Base-by-base conservation (phyloP, 2,888 invertebrate genomes). In the Kryphioiulus occultus region DNA sequence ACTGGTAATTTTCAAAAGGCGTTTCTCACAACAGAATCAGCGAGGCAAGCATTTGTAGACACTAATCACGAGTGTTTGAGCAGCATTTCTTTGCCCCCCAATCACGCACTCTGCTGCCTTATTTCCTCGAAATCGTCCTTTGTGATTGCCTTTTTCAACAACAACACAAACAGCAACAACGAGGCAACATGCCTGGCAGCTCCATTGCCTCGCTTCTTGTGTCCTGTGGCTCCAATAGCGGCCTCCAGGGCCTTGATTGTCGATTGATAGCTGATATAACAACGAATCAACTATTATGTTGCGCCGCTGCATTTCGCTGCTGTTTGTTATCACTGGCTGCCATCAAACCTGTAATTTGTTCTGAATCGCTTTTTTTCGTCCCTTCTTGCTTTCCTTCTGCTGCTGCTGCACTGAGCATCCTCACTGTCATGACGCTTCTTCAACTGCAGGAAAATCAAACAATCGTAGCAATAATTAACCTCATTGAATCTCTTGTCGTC, bases 401-500 rank as follows among this genome's bases (percentile, higher is more conserved):
- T 53, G 12, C n/a, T n/a, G n/a, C 17, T 19, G 19, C 53, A 53
- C 2, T 12, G 53, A 53, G 53, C 4, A 53, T 53, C 53, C 53
- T 53, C 19, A 15, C 53, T 53, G 53, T 17, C 53, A 53, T 17
- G 17, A 53, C 53, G 53, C 12, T 53, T 53, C 53, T 53, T 53
- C 53, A 15, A 53, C 53, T 19, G 53, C 53, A 17, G 53, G 4
- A 17, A 12, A 53, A 53, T 53, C 53, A 17, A 17, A 53, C 53
- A 53, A 53, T 53, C n/a, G n/a, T n/a, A n/a, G n/a, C n/a, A n/a
- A n/a, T 53, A 53, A 53, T 53, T 53, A 53, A 53, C 53, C 53
- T 53, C 53, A 53, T 53, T 53, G 53, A 53, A 53, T 53, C 53
- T 53, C 17, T n/a, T 53, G 53, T 4, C 19, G 19, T 42, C 42